phyloP scores from a whole-genome alignment of 2,888 invertebrate species.

The Tinea pellionella region DNA sequence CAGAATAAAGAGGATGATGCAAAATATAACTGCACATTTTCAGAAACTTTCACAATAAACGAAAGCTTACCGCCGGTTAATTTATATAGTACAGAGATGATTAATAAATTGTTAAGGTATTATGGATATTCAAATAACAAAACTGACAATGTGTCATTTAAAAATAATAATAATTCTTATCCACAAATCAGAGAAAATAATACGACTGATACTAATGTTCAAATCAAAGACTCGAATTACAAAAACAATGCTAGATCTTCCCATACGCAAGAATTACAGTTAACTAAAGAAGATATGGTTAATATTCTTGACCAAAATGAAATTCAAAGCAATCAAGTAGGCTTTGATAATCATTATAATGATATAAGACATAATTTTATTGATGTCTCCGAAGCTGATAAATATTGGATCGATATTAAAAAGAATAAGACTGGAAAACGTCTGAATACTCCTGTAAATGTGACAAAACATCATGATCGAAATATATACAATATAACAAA shows the following conservation, averaged over 20 bases:
- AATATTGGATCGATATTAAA: conserved; percentile 14
- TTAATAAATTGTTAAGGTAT: conserved; percentile 51
- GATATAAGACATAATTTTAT: background rate
- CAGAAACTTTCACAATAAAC: conserved; percentile 61
- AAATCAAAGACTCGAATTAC: background rate
- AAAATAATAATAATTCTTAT: conserved; percentile 20
- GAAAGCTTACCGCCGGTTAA: conserved; percentile 62
- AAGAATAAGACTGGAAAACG: conserved; percentile 44
- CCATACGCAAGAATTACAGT: conserved; percentile 25
- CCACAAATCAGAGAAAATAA: conserved; percentile 15
- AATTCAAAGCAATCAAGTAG: conserved; percentile 22
- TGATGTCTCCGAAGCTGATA: background rate
- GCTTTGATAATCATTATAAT: background rate
- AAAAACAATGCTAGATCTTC: conserved; percentile 19
- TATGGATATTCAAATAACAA: conserved; percentile 60
- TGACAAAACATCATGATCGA: conserved; percentile 22
- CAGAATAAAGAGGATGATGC: conserved; percentile 53
- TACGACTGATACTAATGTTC: background rate
- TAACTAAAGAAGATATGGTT: conserved; percentile 33
- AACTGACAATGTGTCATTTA: conserved; percentile 38
- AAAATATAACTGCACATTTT: conserved; percentile 61
- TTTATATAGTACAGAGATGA: conserved; percentile 64
- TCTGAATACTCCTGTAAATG: conserved; percentile 42
- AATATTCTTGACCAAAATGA: conserved; percentile 49
- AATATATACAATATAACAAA: conserved; percentile 21